Conservation (phyloP, 2,113 vertebrate genomes). For the Trochalopteron elliotii region DNA sequence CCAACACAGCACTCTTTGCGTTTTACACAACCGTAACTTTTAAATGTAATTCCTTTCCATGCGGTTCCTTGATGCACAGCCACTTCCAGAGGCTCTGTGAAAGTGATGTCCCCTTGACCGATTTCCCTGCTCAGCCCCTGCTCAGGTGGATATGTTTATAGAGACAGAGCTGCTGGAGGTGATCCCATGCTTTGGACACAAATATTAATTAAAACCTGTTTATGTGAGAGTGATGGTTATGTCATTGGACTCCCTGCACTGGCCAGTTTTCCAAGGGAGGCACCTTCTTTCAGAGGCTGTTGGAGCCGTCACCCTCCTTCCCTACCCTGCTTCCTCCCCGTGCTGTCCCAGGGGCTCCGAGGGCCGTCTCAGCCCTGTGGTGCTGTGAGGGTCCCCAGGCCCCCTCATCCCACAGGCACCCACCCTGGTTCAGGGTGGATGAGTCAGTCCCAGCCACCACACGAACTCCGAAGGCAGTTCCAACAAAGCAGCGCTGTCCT, state of each 20-base stretch:
- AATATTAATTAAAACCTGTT: neutral
- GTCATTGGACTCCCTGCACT: rapidly evolving
- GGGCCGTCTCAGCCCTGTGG: neutral
- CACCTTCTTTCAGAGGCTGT: neutral
- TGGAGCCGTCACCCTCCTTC: neutral
- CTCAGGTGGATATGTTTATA: neutral
- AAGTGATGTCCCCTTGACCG: rapidly evolving
- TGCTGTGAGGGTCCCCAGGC: neutral
- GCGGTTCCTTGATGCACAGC: no score
- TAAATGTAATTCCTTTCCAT: neutral
- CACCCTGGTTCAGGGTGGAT: neutral
- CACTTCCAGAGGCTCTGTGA: neutral
- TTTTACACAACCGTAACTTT: neutral
- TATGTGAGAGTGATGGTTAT: rapidly evolving
- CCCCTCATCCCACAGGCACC: neutral
- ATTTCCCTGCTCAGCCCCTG: neutral
- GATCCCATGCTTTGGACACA: rapidly evolving
- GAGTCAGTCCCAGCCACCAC: neutral
- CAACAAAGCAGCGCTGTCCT: rapidly evolving
- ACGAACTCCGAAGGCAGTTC: rapidly evolving
- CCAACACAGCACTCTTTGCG: rapidly evolving
- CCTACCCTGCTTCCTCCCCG: neutral
- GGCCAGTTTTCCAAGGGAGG: neutral
- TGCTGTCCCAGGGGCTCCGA: rapidly evolving
- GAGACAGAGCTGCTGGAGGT: neutral